Percentiles rank a stretch among this genome's conserved stretches.
phyloP scores from a whole-genome alignment of 2,113 vertebrate species.

The Petroica traversi region DNA sequence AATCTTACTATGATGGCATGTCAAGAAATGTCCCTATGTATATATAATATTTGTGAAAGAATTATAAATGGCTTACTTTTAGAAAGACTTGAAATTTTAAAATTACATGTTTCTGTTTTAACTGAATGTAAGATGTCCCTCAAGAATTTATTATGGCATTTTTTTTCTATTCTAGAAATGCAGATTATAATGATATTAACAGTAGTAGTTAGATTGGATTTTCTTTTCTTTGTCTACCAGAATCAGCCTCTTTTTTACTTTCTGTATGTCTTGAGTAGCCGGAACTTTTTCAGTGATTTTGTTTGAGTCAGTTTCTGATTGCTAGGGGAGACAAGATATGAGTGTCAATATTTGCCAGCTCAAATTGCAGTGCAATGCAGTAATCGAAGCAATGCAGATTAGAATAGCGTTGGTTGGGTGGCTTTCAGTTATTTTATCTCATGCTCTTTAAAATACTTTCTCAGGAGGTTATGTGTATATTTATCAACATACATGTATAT shows the following conservation, averaged over 20 bases:
- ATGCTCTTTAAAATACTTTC: background rate
- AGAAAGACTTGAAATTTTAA: background rate
- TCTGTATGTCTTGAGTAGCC: background rate
- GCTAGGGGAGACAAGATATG: conserved; percentile 63
- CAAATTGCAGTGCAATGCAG: background rate
- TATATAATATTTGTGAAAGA: background rate
- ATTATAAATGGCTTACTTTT: background rate
- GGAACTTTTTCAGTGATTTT: conserved; percentile 8
- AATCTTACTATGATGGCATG: background rate
- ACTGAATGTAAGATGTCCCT: background rate
- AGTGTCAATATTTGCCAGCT: conserved; percentile 55
- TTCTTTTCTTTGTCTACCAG: background rate
- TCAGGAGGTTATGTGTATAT: background rate
- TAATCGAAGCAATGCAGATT: background rate
- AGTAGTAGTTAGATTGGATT: background rate
- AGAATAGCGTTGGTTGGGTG: background rate
- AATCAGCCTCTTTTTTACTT: background rate
- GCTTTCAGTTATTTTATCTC: background rate
- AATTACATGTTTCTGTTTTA: background rate
- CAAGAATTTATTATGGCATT: background rate
- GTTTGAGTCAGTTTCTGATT: conserved; percentile 57
- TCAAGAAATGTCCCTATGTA: background rate
- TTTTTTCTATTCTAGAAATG: background rate
- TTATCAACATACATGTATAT: rapidly evolving
- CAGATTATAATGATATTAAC: background rate